Evolutionary conservation across 2,113 vertebrate species (phyloP), one percentile per base, ranked within the genome.

Genomic region (Ivindomyrus marchei): DNA sequence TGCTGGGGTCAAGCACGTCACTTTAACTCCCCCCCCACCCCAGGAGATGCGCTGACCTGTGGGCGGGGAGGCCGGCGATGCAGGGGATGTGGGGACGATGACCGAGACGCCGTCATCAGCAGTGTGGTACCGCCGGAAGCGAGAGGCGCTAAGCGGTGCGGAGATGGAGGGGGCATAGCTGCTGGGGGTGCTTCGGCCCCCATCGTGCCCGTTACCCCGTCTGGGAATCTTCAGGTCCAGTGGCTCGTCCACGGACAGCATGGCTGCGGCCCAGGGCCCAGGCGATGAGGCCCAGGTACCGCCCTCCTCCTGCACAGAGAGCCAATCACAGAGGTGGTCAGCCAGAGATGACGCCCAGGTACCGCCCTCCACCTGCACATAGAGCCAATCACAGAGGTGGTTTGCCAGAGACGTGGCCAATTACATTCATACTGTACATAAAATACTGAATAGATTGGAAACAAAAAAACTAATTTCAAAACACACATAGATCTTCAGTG

Each of bases 171-270:
- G 93, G 1, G 58, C 85, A 6, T 88, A 91, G 85, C 74, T 31
- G 31, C 89, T 89, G 11, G 94, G 92, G 0, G 94, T 94, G 46
- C 91, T 89, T 0, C 62, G 9, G 24, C 90, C 95, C 58, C 94
- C 92, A 92, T 97, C 97, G 90, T 96, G 95, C 91, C 95, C 96
- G 1, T 93, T 94, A 0, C 92, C 94, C 84, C 96, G 95, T 91
- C 96, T 95, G 91, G 96, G 98, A 94, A 99, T 96, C 94, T 99
- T 99, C 93, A 99, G 96, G 95, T 99, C 98, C 74, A 99, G 95
- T 45, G 98, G 98, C 95, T 99, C 98, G 50, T 99, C 98, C 95
- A 99, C 93, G 50, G 97, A 98, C 94, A 99, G 97, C 98, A 99
- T 99, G 95, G 92, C 94, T 88, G 77, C 92, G 87, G 92, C 88